Percentiles rank a stretch among this genome's conserved stretches.
These are phyloP conservation scores for Yponomeuta sedellus DNA, from an alignment of 2,888 invertebrate species.

Conservation along the genomic window DNA sequence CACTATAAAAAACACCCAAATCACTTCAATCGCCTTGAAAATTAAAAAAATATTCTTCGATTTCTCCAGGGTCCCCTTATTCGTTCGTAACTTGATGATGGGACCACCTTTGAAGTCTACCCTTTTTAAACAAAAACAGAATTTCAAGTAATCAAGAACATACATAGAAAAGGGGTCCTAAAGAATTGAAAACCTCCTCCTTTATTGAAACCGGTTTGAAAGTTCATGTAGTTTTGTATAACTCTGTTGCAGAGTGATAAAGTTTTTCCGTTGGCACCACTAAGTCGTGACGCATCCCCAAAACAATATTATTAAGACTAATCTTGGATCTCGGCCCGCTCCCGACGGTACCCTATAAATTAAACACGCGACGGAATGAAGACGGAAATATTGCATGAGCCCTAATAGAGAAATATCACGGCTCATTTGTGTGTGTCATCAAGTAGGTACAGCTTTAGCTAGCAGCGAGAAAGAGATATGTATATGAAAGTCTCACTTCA, in stretches of 20 bases:
- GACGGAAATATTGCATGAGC: slow-evolving; percentile 7
- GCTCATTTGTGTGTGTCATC: slow-evolving; percentile 4
- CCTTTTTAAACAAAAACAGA: too few species aligned
- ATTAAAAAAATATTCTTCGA: too few species aligned
- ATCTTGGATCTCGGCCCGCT: neutral
- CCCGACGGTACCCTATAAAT: neutral
- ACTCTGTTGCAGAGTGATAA: neutral
- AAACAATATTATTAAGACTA: neutral
- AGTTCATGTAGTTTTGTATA: too few species aligned
- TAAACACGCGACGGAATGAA: neutral
- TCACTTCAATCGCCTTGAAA: too few species aligned
- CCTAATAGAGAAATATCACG: slow-evolving; percentile 9
- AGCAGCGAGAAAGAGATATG: neutral
- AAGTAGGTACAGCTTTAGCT: neutral
- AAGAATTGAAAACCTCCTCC: too few species aligned
- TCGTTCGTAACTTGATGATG: too few species aligned
- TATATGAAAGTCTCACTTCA: neutral
- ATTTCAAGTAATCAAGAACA: too few species aligned
- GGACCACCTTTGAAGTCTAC: too few species aligned
- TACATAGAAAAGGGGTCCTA: too few species aligned
- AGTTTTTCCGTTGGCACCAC: neutral
- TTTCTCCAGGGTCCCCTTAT: too few species aligned
- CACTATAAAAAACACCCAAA: too few species aligned
- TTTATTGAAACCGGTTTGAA: too few species aligned
- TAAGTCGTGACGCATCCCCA: neutral